Base-by-base conservation (phyloP, 2,797 vertebrate genomes). In the Phylloscopus collybita region DNA sequence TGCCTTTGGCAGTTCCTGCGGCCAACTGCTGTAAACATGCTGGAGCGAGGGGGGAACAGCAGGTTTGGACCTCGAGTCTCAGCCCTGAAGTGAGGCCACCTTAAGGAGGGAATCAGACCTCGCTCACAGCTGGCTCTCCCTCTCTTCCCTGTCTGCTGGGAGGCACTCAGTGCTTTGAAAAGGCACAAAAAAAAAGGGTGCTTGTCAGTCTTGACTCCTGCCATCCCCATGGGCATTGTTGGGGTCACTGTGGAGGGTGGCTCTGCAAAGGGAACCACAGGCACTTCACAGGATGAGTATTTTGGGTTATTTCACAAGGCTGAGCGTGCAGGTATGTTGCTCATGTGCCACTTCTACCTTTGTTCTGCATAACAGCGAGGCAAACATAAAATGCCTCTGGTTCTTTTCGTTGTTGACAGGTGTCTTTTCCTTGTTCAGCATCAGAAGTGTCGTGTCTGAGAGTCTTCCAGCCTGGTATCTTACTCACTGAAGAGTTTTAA, bases 381-480 rank as follows among this genome's bases (percentile, higher is more conserved):
- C 4, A 29, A 84, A 56, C 40, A 13, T 29, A 25, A 70, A 81
- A 44, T 42, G 25, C 29, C 6, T 78, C 80, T 42, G 60, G 38
- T 76, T 57, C 88, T 84, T 67, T 45, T 45, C 4, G 0, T 34
- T 65, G 80, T 81, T 79, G 87, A 26, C 0, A 0, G 10, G 44
- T 32, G 34, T 42, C 3, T 67, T 59, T 66, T 56, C 76, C 76
- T 42, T 11, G 14, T 66, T 34, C 86, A 69, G 90, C 51, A 57
- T 82, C 51, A 54, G 12, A 53, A 64, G 36, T 34, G 38, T 54
- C 84, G 85, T 78, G 59, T 75, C 64, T 56, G 4, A 84, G 95
- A 87, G 69, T 61, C 80, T 87, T 56, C 34, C 88, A 88, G 90
- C 86, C 85, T 94, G 83, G 23, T 84, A 12, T 76, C 85, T 92